Percentiles rank a stretch among this genome's conserved stretches.
These are phyloP conservation scores for Adela reaumurella DNA, from an alignment of 2,888 invertebrate genomes.

Conservation along the genomic window DNA sequence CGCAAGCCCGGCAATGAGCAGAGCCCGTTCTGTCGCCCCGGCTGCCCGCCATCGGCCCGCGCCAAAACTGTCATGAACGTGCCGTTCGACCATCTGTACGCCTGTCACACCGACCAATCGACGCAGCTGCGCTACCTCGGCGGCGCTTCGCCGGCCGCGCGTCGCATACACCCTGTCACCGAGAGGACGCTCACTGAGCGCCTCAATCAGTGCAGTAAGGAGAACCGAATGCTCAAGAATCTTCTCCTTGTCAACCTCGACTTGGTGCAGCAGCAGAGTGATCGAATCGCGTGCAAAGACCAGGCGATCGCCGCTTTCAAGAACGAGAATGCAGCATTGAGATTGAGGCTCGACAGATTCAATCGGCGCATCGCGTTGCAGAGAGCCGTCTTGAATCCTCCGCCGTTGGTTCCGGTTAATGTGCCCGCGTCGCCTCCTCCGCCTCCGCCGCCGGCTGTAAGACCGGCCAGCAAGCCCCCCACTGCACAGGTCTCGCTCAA, in stretches of 20 bases:
- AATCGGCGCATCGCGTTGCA: slow-evolving; percentile 57
- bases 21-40: slow-evolving; percentile 47
- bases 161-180: neutral
- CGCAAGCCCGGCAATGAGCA: slow-evolving; percentile 46
- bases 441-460: slow-evolving; percentile 7
- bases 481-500: slow-evolving; percentile 31
- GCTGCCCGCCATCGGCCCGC: slow-evolving; percentile 37
- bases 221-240: slow-evolving; percentile 71
- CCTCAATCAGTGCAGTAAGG: slow-evolving; percentile 37
- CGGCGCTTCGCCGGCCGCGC: no score
- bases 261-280: slow-evolving; percentile 86
- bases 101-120: slow-evolving; percentile 54
- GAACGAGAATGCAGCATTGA: slow-evolving; percentile 77
- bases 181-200: slow-evolving; percentile 21
- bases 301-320: slow-evolving; percentile 67
- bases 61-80: slow-evolving; percentile 49
- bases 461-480: no score
- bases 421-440: slow-evolving; percentile 18
- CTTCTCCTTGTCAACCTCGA: slow-evolving; percentile 80
- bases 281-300: slow-evolving; percentile 76
- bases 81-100: slow-evolving; percentile 72
- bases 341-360: slow-evolving; percentile 63
- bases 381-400: slow-evolving; percentile 38
- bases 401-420: slow-evolving; percentile 21
- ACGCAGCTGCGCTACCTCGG: slow-evolving; percentile 14